Conservation (phyloP, 2,113 vertebrate genomes). For the Crotalus horridus region DNA sequence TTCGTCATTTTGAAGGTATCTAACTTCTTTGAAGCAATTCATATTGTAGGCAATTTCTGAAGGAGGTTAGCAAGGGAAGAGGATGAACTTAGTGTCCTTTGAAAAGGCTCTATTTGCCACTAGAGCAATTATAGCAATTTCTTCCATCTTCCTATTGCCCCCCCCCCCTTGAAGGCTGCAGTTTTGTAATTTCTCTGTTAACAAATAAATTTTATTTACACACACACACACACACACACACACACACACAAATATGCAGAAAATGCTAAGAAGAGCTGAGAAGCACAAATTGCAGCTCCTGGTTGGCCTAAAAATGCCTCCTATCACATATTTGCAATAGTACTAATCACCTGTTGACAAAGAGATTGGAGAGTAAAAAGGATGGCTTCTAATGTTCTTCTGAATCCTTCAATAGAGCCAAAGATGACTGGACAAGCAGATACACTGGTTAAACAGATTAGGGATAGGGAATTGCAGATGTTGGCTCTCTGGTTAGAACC, state of each 20-base stretch:
- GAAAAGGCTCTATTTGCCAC: background rate
- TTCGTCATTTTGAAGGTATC: too few species aligned
- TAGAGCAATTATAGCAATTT: background rate
- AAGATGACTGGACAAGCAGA: background rate
- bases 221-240: background rate
- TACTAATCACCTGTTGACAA: background rate
- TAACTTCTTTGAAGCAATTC: background rate
- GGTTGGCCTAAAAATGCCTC: background rate
- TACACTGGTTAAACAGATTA: background rate
- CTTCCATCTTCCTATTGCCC: background rate
- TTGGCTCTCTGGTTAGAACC: background rate
- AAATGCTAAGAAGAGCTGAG: background rate
- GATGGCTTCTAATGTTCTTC: background rate
- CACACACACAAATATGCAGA: background rate
- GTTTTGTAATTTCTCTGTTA: background rate
- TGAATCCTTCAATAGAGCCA: background rate
- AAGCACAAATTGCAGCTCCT: background rate
- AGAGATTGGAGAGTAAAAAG: background rate
- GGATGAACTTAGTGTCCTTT: background rate
- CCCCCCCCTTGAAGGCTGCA: background rate
- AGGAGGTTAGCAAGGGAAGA: background rate
- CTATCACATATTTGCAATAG: background rate
- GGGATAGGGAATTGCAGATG: background rate
- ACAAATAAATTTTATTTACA: background rate
- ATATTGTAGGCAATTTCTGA: background rate